A percentile compares a stretch with the other conserved stretches of the same genome.
Evolutionary conservation across 2,888 invertebrate genomes (phyloP).

Genomic region (Limnephilus auricula): DNA sequence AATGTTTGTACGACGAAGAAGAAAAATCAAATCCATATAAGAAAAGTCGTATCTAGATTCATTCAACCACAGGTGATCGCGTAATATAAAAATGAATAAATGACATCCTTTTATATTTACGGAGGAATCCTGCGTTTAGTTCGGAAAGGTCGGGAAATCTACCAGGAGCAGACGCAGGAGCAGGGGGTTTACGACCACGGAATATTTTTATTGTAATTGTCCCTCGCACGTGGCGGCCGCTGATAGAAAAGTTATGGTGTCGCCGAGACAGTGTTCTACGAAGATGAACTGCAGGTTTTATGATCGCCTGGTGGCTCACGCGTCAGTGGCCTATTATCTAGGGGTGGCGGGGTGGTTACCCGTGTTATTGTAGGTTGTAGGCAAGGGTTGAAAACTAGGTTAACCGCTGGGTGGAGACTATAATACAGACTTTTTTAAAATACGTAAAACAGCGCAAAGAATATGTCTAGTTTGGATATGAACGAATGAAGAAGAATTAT

Average conservation of each 20-base stretch:
- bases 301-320: background rate
- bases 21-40: background rate
- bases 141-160: conserved; percentile 27
- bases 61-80: background rate
- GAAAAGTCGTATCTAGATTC: background rate
- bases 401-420: background rate
- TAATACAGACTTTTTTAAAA: background rate
- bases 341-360: background rate
- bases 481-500: background rate
- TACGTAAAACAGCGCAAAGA: background rate
- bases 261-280: conserved; percentile 17
- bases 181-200: conserved; percentile 12
- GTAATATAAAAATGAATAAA: conserved; percentile 5
- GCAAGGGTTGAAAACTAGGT: background rate
- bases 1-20: background rate
- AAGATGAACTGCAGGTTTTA: conserved; percentile 15
- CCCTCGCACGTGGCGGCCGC: conserved; percentile 20
- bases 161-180: background rate
- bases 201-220: conserved; percentile 37
- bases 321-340: background rate
- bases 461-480: background rate
- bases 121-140: background rate
- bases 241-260: conserved; percentile 34
- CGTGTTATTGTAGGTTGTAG: background rate
- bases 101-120: background rate